Evolutionary conservation across 2,113 vertebrate species (phyloP).

Genomic region (Lucifuga dentata): DNA sequence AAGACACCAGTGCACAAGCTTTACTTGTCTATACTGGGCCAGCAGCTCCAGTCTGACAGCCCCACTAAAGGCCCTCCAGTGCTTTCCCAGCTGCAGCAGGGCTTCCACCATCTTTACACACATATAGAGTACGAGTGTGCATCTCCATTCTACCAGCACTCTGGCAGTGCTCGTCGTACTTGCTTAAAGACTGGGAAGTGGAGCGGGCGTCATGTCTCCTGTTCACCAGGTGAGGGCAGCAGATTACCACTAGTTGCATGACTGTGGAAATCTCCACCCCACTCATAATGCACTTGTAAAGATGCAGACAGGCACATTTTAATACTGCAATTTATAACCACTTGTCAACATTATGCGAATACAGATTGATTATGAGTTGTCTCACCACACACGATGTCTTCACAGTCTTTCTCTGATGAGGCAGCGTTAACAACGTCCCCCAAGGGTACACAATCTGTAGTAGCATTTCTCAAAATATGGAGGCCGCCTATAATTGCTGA

Average conservation of each 20-base stretch:
- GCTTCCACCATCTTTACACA: slow-evolving; percentile 93
- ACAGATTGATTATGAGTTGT: no score
- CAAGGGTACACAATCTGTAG: background rate
- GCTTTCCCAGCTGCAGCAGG: slow-evolving; percentile 86
- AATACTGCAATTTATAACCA: background rate
- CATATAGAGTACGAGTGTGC: slow-evolving; percentile 94
- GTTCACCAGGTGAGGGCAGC: slow-evolving; percentile 92
- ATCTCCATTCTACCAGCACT: slow-evolving; percentile 92
- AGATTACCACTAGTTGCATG: slow-evolving; percentile 25
- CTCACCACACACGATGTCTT: no score
- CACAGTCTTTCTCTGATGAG: no score
- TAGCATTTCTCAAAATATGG: slow-evolving; percentile 7
- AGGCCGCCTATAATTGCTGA: slow-evolving; percentile 13
- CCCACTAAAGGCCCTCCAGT: slow-evolving; percentile 85
- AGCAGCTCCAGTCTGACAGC: slow-evolving; percentile 70
- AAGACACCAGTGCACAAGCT: slow-evolving; percentile 93
- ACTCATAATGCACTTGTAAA: no score
- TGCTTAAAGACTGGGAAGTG: slow-evolving; percentile 97
- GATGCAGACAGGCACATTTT: background rate
- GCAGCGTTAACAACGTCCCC: no score
- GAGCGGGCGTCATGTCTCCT: slow-evolving; percentile 95
- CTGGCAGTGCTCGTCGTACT: slow-evolving; percentile 92
- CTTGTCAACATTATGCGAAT: no score
- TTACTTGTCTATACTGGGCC: slow-evolving; percentile 86
- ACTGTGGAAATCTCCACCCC: background rate